Evolutionary conservation across 1,140 invertebrate genomes (phyloP).

Genomic region (Eurosta solidaginis): DNA sequence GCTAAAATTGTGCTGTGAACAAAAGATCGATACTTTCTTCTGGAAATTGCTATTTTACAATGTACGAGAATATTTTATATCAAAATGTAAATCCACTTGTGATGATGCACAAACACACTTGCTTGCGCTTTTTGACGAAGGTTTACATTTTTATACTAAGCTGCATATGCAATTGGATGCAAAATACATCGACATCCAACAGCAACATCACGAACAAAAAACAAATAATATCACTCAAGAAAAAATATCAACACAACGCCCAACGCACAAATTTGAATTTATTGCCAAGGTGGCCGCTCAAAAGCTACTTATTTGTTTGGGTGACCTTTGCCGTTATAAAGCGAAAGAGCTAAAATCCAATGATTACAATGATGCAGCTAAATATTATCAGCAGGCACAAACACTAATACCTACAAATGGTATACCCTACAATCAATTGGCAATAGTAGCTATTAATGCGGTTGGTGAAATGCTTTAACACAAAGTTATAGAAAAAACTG

Average conservation of each 20-base stretch:
- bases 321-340: conserved; percentile 88
- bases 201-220: conserved; percentile 36
- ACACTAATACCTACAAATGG: conserved; percentile 94
- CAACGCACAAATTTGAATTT: conserved; percentile 66
- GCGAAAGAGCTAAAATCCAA: conserved; percentile 81
- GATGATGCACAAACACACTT: conserved; percentile 65
- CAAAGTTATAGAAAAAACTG: not conserved
- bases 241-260: conserved; percentile 59
- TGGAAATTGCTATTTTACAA: conserved; percentile 94
- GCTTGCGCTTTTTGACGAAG: conserved; percentile 75
- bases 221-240: conserved; percentile 59
- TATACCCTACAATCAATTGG: conserved; percentile 91
- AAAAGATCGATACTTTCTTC: conserved; percentile 87
- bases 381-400: conserved; percentile 91
- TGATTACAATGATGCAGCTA: conserved; percentile 85
- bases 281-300: conserved; percentile 78
- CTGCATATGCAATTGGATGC: conserved; percentile 73
- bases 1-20: conserved; percentile 84
- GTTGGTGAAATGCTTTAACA: conserved; percentile 68
- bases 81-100: conserved; percentile 63
- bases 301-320: conserved; percentile 85
- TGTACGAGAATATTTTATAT: conserved; percentile 82
- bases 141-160: conserved; percentile 77
- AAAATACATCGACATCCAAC: conserved; percentile 24
- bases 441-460: conserved; percentile 86